A percentile compares a stretch with the other conserved stretches of the same genome.
Conservation (phyloP, 2,888 invertebrate species). For the Chorisops tibialis region DNA sequence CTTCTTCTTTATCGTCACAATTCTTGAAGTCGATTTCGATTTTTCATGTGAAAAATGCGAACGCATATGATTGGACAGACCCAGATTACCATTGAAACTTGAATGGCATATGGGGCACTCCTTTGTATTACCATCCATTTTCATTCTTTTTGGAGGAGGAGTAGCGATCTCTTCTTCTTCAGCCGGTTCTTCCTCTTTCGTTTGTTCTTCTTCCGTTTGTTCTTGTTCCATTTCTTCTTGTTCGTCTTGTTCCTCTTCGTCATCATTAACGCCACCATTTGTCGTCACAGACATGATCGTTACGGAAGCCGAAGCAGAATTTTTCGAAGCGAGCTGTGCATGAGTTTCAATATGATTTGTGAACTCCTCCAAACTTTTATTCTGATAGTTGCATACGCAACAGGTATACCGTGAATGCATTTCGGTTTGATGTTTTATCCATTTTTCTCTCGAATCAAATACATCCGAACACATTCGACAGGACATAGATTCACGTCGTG, state of each 20-base stretch:
- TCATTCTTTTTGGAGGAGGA: conserved; percentile 31
- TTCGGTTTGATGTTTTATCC: conserved; percentile 35
- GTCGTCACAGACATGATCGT: conserved; percentile 1
- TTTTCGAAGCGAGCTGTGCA: conserved; percentile 16
- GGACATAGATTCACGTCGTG: conserved; percentile 34
- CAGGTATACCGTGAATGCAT: conserved; percentile 32
- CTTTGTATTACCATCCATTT: conserved; percentile 35
- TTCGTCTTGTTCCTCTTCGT: conserved; percentile 43
- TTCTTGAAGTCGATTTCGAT: not conserved
- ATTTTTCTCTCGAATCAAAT: conserved; percentile 32
- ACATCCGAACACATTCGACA: conserved; percentile 29
- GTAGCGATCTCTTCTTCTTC: conserved; percentile 39
- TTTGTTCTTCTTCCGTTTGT: too few relatives aligned
- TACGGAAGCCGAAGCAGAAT: not conserved
- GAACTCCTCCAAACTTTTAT: conserved; percentile 32
- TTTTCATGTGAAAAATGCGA: conserved; percentile 42
- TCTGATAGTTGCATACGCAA: conserved; percentile 34
- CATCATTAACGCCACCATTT: conserved; percentile 30
- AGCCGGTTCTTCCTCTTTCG: conserved; percentile 41
- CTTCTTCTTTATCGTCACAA: not conserved
- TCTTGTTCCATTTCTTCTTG: too few relatives aligned
- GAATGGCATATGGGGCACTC: conserved; percentile 50
- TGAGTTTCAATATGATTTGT: conserved; percentile 34
- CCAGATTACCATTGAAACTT: conserved; percentile 49
- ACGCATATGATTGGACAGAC: conserved; percentile 51